Conservation (phyloP, 2,113 vertebrate species). For the Austrofundulus limnaeus region DNA sequence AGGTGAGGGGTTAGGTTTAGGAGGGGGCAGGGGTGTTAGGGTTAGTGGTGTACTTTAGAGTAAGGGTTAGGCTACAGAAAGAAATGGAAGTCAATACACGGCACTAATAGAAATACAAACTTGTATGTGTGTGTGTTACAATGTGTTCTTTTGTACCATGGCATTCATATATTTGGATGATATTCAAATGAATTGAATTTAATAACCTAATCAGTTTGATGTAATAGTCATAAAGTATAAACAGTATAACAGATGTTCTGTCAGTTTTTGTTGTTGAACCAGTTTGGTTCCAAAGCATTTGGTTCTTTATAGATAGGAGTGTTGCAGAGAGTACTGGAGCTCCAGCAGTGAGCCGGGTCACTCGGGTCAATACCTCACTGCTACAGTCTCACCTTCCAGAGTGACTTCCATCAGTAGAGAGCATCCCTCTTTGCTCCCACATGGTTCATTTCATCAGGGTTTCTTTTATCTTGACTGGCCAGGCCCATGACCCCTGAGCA, state of each 20-base stretch:
- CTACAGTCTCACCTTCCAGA: slow-evolving; percentile 67
- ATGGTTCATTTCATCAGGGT: slow-evolving; percentile 73
- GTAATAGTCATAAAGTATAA: too few relatives aligned
- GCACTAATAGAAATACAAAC: too few relatives aligned
- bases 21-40: too few relatives aligned
- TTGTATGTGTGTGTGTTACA: too few relatives aligned
- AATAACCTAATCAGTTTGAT: too few relatives aligned
- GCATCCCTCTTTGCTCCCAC: slow-evolving; percentile 61
- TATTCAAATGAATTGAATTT: too few relatives aligned
- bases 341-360: slow-evolving; percentile 52
- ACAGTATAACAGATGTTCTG: neutral
- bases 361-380: slow-evolving; percentile 62
- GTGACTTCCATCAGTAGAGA: slow-evolving; percentile 63
- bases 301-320: slow-evolving; percentile 29
- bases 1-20: too few relatives aligned
- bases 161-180: too few relatives aligned
- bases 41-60: too few relatives aligned
- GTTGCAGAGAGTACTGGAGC: slow-evolving; percentile 31
- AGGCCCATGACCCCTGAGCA: slow-evolving; percentile 71
- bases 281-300: neutral
- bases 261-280: slow-evolving; percentile 11
- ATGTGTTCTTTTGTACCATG: too few relatives aligned
- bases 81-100: too few relatives aligned
- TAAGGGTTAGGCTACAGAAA: too few relatives aligned
- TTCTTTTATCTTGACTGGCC: slow-evolving; percentile 78